Conservation (phyloP, 1,140 invertebrate species). For the Dendroctonus valens region DNA sequence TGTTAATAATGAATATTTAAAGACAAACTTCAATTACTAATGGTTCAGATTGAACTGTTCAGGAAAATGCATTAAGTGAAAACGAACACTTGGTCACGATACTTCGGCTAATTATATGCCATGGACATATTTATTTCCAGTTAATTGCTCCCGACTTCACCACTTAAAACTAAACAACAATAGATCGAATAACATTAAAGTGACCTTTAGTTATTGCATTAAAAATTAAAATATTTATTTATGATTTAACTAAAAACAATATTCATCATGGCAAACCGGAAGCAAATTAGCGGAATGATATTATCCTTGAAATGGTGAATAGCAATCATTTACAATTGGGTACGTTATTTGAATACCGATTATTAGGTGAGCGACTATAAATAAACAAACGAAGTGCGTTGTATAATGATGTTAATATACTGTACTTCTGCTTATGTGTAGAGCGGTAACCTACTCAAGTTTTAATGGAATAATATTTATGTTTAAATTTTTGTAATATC, state of each 20-base stretch:
- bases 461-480: too few relatives aligned
- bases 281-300: constrained; percentile 7
- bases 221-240: constrained; percentile 8
- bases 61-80: too few relatives aligned
- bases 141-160: too few relatives aligned
- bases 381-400: constrained; percentile 8
- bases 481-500: too few relatives aligned
- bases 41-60: too few relatives aligned
- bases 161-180: too few relatives aligned
- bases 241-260: constrained; percentile 9
- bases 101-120: too few relatives aligned
- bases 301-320: constrained; percentile 9
- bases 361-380: constrained; percentile 11
- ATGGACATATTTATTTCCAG: too few relatives aligned
- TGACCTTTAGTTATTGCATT: constrained; percentile 4
- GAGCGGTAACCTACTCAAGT: too few relatives aligned
- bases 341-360: constrained; percentile 11
- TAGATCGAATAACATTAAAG: neutral
- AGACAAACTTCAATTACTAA: too few relatives aligned
- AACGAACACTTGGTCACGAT: too few relatives aligned
- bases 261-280: constrained; percentile 2
- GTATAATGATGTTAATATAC: neutral
- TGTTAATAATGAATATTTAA: too few relatives aligned
- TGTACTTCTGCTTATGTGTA: neutral
- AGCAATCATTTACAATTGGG: constrained; percentile 9